Evolutionary conservation across 2,888 invertebrate species (phyloP), one percentile per base, ranked within the genome.

Genomic region (Drosophila multiciliata): DNA sequence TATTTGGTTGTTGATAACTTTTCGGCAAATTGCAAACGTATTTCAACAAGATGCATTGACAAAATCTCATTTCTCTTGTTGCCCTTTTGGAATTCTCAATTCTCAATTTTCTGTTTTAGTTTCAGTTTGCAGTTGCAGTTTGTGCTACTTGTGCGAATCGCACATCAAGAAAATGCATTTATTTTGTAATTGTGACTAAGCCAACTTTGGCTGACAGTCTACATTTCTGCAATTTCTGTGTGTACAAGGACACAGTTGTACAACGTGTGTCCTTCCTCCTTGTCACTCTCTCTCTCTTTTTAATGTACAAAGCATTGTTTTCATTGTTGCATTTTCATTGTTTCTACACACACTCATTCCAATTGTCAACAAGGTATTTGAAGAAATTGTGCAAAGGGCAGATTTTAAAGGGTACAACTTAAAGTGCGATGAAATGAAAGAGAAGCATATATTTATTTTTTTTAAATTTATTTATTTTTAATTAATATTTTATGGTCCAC

Each of bases 11-110:
- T 58, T 80, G 73, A 76, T 76, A 80, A 75, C 66, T 78, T 78
- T 82, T 70, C 73, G 70, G 72, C 73, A 76, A 78, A 81, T 65
- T 77, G 79, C 68, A 83, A 77, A 65, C 7, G 72, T 83, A 74
- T 80, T 78, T 73, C 71, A 67, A 49, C 57, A 17, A 20, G 48
- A 60, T 49, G 38, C 76, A 66, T 66, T 60, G 70, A 23, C 62
- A 54, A 65, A 63, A 55, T 61, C 50, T 65, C 53, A 68, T 76
- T 75, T 52, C 71, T 11, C 69, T 80, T 82, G 53, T 83, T 82
- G 54, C 52, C 75, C 64, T 81, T 83, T 33, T 33, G 38, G 32
- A 52, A 67, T 67, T 66, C 69, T 65, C 60, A 33, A 58, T 64
- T 61, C 35, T 15, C 20, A 11, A 35, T 17, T 26, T 36, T 55